These are phyloP conservation scores for Chlorodrepanis virens DNA, from an alignment of 2,113 vertebrate species.

Conservation along the genomic window DNA sequence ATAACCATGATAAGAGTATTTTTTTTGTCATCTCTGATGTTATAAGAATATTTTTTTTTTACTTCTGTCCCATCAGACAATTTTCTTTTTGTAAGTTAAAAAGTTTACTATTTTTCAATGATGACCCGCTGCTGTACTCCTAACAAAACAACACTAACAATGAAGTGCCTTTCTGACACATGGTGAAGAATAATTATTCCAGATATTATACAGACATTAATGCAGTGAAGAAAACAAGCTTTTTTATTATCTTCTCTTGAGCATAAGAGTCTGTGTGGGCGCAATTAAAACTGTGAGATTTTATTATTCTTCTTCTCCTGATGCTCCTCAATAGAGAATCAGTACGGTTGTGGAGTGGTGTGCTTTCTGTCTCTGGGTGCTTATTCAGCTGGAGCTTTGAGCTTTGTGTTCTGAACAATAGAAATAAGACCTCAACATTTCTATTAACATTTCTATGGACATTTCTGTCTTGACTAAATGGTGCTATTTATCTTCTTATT, in stretches of 20 bases:
- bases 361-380: not conserved
- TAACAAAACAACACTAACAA: not conserved
- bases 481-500: not conserved
- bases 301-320: not conserved
- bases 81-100: not conserved
- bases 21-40: not conserved
- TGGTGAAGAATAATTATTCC: not conserved
- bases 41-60: not conserved
- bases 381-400: not conserved
- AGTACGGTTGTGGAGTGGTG: not conserved
- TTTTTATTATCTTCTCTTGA: not conserved
- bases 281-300: not conserved
- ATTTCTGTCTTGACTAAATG: not conserved
- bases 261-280: not conserved
- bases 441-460: not conserved
- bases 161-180: not conserved
- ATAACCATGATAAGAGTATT: not conserved
- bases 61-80: not conserved
- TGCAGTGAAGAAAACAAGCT: not conserved
- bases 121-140: not conserved
- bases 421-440: not conserved
- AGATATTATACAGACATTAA: not conserved
- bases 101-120: not conserved
- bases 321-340: not conserved
- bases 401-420: not conserved